Evolutionary conservation across 2,113 vertebrate species (phyloP).

Genomic region (Gavialis gangeticus): DNA sequence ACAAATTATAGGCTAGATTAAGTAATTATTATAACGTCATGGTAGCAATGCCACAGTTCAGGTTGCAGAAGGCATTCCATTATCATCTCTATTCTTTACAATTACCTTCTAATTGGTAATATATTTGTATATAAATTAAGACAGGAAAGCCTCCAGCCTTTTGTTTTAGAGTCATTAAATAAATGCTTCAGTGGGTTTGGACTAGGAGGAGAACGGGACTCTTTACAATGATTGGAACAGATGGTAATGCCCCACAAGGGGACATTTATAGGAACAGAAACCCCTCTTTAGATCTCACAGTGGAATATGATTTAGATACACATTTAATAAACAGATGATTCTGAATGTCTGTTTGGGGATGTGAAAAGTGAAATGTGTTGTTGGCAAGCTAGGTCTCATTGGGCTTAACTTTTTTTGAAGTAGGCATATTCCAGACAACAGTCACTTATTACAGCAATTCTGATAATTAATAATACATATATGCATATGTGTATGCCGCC

Average conservation of each 20-base stretch:
- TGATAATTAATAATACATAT: constrained; percentile 57
- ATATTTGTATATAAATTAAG: constrained; percentile 45
- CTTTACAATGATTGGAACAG: constrained; percentile 59
- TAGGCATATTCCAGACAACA: constrained; percentile 17
- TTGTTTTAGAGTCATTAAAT: constrained; percentile 38
- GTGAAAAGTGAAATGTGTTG: constrained; percentile 57
- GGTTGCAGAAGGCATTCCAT: constrained; percentile 48
- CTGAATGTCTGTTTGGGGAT: constrained; percentile 64
- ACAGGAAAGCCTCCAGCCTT: constrained; percentile 21
- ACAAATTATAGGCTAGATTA: constrained; percentile 59
- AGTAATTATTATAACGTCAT: constrained; percentile 54
- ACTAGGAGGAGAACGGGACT: constrained; percentile 28
- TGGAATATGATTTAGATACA: constrained; percentile 61
- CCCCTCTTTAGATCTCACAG: constrained; percentile 63
- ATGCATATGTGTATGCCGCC: constrained; percentile 48
- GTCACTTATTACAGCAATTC: constrained; percentile 27
- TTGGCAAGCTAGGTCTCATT: constrained; percentile 54
- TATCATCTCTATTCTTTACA: constrained; percentile 36
- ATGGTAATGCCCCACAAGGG: constrained; percentile 54
- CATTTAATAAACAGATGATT: constrained; percentile 70
- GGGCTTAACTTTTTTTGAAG: constrained; percentile 45
- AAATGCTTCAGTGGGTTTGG: constrained; percentile 52
- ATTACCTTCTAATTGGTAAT: constrained; percentile 60
- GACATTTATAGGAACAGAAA: constrained; percentile 60
- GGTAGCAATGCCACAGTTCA: neutral